Conservation (phyloP, 2,888 invertebrate species). For the Chrysomela aeneicollis region DNA sequence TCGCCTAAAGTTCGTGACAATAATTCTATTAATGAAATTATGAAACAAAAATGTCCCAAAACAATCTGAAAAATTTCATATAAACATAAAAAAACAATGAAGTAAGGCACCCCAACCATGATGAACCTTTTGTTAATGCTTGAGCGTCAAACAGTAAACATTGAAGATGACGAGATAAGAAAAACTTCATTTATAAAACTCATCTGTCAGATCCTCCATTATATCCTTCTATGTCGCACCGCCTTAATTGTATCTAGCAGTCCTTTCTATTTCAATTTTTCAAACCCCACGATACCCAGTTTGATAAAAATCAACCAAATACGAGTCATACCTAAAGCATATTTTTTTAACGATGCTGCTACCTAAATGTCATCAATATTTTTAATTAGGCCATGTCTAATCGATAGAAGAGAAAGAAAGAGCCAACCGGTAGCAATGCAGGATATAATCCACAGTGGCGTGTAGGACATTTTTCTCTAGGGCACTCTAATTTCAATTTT, state of each 20-base stretch:
- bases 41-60: too few species aligned
- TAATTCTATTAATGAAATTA: too few species aligned
- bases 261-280: neutral
- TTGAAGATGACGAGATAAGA: neutral
- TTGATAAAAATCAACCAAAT: neutral
- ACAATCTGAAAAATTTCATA: too few species aligned
- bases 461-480: too few species aligned
- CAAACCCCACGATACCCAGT: neutral
- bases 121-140: constrained; percentile 17
- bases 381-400: constrained; percentile 27
- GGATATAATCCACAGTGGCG: too few species aligned
- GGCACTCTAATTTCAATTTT: too few species aligned
- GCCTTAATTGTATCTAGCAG: neutral
- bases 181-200: neutral
- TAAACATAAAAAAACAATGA: too few species aligned
- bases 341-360: constrained; percentile 25
- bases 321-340: neutral
- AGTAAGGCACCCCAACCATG: constrained; percentile 31
- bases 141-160: neutral
- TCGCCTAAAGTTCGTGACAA: too few species aligned
- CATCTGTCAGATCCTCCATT: neutral
- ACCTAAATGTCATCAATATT: constrained; percentile 35
- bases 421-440: neutral
- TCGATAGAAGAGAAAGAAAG: constrained; percentile 2
- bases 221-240: neutral